Percentiles rank a stretch among this genome's conserved stretches.
Conservation (phyloP, 2,888 invertebrate genomes). For the Pharmacophagus antenor region DNA sequence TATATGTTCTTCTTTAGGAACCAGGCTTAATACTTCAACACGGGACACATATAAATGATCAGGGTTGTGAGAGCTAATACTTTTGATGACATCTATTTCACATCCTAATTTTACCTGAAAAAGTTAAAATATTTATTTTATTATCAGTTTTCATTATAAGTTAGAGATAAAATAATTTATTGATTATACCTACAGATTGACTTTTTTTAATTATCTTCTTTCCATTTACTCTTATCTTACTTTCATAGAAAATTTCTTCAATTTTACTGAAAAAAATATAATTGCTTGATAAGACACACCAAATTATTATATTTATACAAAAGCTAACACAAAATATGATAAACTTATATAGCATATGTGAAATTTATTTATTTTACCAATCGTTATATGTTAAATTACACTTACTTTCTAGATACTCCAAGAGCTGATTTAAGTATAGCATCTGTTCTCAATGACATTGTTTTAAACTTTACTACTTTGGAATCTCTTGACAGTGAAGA, state of each 20-base stretch:
- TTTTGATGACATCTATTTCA: constrained; percentile 89
- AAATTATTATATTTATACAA: neutral
- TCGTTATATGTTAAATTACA: constrained; percentile 13
- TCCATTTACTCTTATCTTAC: constrained; percentile 90
- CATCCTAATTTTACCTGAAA: constrained; percentile 84
- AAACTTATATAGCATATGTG: no score
- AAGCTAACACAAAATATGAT: neutral
- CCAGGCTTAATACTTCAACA: constrained; percentile 82
- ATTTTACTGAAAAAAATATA: constrained; percentile 84
- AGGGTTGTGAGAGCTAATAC: constrained; percentile 84
- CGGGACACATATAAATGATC: constrained; percentile 85
- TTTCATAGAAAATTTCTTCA: constrained; percentile 89
- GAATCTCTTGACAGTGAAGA: constrained; percentile 81
- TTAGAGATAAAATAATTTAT: neutral
- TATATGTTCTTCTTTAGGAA: constrained; percentile 79
- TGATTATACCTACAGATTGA: constrained; percentile 73
- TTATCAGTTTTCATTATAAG: neutral
- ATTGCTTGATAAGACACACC: neutral
- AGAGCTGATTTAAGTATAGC: constrained; percentile 85
- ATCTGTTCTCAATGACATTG: constrained; percentile 87
- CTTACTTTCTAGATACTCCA: constrained; percentile 87
- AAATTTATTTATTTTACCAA: no score
- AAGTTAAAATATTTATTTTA: constrained; percentile 1
- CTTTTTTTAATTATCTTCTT: constrained; percentile 89
- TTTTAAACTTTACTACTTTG: constrained; percentile 82